Evolutionary conservation across 2,113 vertebrate genomes (phyloP).

Genomic region (Thamnophis sirtalis): DNA sequence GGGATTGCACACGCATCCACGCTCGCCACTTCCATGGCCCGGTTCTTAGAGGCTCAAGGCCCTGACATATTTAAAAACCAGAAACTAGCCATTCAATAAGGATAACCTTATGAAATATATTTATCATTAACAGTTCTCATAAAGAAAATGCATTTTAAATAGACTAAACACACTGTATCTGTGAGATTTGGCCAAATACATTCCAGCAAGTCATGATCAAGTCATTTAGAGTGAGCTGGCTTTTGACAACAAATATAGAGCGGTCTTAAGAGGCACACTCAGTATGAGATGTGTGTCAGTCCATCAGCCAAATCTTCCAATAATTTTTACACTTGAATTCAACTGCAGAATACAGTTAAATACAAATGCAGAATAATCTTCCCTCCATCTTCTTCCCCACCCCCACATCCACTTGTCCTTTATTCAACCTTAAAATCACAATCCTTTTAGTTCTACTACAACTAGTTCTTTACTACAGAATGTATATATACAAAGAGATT

Average conservation of each 20-base stretch:
- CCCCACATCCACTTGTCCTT: not conserved
- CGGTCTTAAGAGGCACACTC: not conserved
- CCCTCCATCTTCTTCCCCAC: not conserved
- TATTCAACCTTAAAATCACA: not conserved
- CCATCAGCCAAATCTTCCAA: not conserved
- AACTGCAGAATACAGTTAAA: not conserved
- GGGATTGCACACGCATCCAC: no score
- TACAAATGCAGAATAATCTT: no score
- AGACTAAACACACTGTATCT: not conserved
- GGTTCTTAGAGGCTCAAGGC: not conserved
- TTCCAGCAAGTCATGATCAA: not conserved
- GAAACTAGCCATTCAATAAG: not conserved
- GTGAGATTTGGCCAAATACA: not conserved
- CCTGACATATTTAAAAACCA: not conserved
- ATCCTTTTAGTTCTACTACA: not conserved
- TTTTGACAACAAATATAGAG: not conserved
- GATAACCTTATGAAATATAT: not conserved
- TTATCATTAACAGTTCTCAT: not conserved
- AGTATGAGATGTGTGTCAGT: not conserved
- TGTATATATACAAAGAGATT: not conserved
- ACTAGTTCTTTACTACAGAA: not conserved
- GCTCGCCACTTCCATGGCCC: not conserved
- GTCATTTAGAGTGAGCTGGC: not conserved
- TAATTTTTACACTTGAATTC: not conserved
- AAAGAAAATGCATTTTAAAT: not conserved